Evolutionary conservation across 1,140 invertebrate genomes (phyloP).

Genomic region (Cheumatopsyche charites): DNA sequence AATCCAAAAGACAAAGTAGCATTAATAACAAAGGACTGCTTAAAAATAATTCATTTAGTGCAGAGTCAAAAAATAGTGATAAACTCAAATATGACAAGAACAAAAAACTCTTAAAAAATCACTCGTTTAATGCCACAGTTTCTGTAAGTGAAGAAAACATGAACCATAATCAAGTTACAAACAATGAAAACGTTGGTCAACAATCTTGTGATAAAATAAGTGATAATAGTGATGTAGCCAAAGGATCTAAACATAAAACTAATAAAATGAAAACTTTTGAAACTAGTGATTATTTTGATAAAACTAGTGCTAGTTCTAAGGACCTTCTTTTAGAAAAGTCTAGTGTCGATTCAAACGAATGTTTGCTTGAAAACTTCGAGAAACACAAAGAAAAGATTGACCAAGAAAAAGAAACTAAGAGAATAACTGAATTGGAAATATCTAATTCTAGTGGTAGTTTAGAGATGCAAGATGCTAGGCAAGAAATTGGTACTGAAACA

Average conservation of each 20-base stretch:
- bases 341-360: slow-evolving; percentile 61
- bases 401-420: slow-evolving; percentile 54
- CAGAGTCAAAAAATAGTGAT: slow-evolving; percentile 52
- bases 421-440: slow-evolving; percentile 60
- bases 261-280: slow-evolving; percentile 45
- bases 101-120: slow-evolving; percentile 57
- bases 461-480: slow-evolving; percentile 57
- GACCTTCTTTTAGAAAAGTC: slow-evolving; percentile 67
- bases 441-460: slow-evolving; percentile 65
- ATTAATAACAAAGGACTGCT: slow-evolving; percentile 53
- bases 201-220: slow-evolving; percentile 15
- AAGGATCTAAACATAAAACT: slow-evolving; percentile 36
- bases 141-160: slow-evolving; percentile 38
- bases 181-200: neutral
- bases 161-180: slow-evolving; percentile 46
- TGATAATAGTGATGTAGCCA: slow-evolving; percentile 44
- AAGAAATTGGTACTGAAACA: slow-evolving; percentile 53
- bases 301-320: slow-evolving; percentile 68
- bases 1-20: slow-evolving; percentile 56
- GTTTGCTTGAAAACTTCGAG: slow-evolving; percentile 47
- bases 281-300: slow-evolving; percentile 59
- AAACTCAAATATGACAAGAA: slow-evolving; percentile 58
- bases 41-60: slow-evolving; percentile 50
- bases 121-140: slow-evolving; percentile 50
- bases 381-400: slow-evolving; percentile 49